Evolutionary conservation across 2,797 vertebrate species (phyloP), one percentile per base, ranked within the genome.

Genomic region (Todus mexicanus): DNA sequence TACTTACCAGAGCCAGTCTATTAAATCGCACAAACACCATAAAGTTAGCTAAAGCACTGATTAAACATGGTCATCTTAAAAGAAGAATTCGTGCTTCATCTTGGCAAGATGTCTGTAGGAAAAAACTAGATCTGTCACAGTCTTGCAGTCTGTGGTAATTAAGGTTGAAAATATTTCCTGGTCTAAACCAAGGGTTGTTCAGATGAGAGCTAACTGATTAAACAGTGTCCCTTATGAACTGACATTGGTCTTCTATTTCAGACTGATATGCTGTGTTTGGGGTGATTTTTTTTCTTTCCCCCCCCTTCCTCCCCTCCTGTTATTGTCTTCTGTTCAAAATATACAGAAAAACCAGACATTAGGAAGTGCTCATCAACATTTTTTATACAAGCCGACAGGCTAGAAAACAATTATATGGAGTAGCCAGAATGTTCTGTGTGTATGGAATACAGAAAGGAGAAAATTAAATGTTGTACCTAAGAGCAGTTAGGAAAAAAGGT

Each of bases 71-170:
- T 96, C 53, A 80, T 95, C 84, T 89, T 90, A 68, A 92, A 89
- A 93, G 92, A 81, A 86, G 84, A 94, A 90, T 75, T 84, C 51
- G 64, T 96, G 84, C 79, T 95, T 97, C 92, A 77, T 95, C 63
- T 87, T 97, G 97, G 97, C 96, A 91, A 94, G 88, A 84, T 94
- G 96, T 96, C 96, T 80, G 73, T 86, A 93, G 89, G 70, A 84
- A 96, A 90, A 96, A 92, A 91, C 95, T 43, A 71, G 84, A 96
- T 96, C 95, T 97, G 97, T 97, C 97, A 96, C 40, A 95, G 92
- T 94, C 88, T 95, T 95, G 56, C 64, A 88, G 96, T 94, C 95
- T 93, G 95, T 70, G 75, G 93, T 97, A 97, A 98, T 98, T 97
- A 97, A 96, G 93, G 81, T 92, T 97, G 97, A 96, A 97, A 97